These are phyloP conservation scores for Cerceris ruficornis DNA, from an alignment of 2,888 invertebrate species.

Conservation along the genomic window DNA sequence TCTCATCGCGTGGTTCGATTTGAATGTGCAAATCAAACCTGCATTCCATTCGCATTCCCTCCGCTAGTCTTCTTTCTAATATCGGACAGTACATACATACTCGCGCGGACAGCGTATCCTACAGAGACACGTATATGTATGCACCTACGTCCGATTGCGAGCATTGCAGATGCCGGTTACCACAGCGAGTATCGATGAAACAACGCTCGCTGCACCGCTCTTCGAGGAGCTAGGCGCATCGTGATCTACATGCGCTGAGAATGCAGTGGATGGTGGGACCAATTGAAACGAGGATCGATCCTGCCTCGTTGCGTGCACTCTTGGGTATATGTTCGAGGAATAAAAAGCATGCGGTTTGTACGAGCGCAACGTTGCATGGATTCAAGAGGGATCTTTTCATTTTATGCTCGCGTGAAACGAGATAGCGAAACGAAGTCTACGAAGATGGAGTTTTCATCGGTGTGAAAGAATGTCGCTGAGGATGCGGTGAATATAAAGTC, in stretches of 20 bases:
- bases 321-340: conserved; percentile 3
- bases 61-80: no score
- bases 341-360: not conserved
- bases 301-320: conserved; percentile 4
- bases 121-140: not conserved
- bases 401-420: no score
- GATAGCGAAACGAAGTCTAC: no score
- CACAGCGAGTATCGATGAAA: conserved; percentile 63
- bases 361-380: no score
- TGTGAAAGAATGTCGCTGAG: no score
- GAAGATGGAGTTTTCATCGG: no score
- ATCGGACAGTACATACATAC: not conserved
- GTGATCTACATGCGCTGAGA: conserved; percentile 24
- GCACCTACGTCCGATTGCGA: not conserved
- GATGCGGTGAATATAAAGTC: no score
- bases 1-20: not conserved
- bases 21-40: not conserved
- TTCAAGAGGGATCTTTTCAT: no score
- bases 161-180: conserved; percentile 62
- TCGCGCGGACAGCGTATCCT: not conserved
- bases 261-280: conserved; percentile 3
- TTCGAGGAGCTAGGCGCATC: conserved; percentile 20
- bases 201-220: conserved; percentile 36
- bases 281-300: conserved; percentile 29
- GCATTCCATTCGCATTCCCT: no score